Evolutionary conservation across 2,888 invertebrate genomes (phyloP), one percentile per base, ranked within the genome.

Genomic region (Tridacna gigas): DNA sequence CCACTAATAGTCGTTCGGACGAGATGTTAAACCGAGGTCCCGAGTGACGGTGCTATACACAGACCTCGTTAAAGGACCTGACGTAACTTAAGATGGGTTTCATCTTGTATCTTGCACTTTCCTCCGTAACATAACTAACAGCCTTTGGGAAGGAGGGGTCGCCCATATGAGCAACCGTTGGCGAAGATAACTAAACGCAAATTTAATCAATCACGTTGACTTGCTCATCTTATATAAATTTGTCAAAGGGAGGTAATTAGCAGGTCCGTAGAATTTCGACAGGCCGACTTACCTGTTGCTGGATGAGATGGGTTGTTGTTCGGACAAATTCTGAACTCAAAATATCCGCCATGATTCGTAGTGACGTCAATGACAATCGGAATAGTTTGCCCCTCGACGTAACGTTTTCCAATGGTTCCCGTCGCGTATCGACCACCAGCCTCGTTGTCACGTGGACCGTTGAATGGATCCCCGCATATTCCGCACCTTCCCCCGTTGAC

Each of bases 401-500:
- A 89, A 4, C 77, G 87, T 66, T 84, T 84, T 0, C 77, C 74
- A 20, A 89, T 84, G 22, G 83, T 88, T 48, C 89, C 89, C 25
- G 84, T 87, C 7, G 89, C 89, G 45, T 86, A 89, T 1, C 74
- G 79, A 26, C 89, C 89, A 22, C 89, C 89, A 74, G 89, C 89
- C 79, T 89, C 89, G 79, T 86, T 86, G 25, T 89, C 87, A 20
- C 86, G 81, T 56, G 37, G 65, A 22, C 86, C 87, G 61, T 81
- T 82, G 74, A 75, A 89, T 22, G 86, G 84, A 69, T 89, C 89
- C 28, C 89, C 89, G 73, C 89, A 89, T 18, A 87, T 66, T 2
- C 89, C 89, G 63, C 89, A 89, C 22, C 80, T 80, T 2, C 89
- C 89, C 15, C 83, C 79, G 67, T 86, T 88, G 75, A 77, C 73